Percentiles rank a stretch among this genome's conserved stretches.
These are phyloP conservation scores for Erebia aethiops DNA, from an alignment of 2,888 invertebrate species.

Conservation along the genomic window DNA sequence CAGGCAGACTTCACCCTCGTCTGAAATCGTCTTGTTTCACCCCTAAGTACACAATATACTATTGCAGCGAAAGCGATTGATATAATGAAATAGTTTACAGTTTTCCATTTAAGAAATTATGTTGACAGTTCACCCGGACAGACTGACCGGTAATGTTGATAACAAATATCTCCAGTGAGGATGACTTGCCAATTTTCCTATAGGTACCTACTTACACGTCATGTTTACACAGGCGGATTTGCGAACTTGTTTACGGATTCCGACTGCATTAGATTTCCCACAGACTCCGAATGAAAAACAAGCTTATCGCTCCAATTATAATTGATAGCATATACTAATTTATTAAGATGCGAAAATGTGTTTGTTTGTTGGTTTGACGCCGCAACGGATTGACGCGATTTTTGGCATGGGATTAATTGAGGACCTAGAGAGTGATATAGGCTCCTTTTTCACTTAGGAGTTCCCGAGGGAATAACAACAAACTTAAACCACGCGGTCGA, in stretches of 20 bases:
- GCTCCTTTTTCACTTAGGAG: too few species aligned
- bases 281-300: slow-evolving; percentile 14
- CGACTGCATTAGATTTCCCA: slow-evolving; percentile 13
- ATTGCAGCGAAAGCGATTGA: too few species aligned
- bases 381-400: too few species aligned
- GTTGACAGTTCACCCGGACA: neutral
- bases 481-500: too few species aligned
- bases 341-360: too few species aligned
- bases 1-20: too few species aligned
- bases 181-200: slow-evolving; percentile 20
- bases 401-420: too few species aligned
- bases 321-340: neutral
- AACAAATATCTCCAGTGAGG: neutral
- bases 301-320: slow-evolving; percentile 28
- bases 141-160: neutral
- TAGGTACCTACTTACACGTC: neutral
- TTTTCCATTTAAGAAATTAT: neutral
- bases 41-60: too few species aligned
- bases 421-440: too few species aligned
- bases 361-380: too few species aligned
- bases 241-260: slow-evolving; percentile 15
- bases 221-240: slow-evolving; percentile 24
- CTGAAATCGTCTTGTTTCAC: too few species aligned
- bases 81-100: neutral
- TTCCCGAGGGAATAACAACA: too few species aligned